Conservation (phyloP, 2,113 vertebrate species). For the Junco hyemalis region DNA sequence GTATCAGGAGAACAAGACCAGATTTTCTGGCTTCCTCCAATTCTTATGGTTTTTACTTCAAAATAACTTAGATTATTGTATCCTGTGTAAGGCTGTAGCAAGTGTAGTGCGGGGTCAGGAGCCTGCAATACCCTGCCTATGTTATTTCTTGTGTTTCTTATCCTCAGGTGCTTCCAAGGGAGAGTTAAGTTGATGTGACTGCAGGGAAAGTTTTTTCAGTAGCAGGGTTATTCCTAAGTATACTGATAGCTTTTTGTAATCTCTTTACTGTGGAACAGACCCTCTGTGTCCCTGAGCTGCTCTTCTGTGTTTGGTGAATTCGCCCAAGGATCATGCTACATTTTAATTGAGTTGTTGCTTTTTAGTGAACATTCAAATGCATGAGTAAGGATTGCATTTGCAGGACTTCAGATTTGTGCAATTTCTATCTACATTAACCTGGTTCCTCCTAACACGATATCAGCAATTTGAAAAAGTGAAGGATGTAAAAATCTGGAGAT, state of each 20-base stretch:
- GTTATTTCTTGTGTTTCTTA: neutral
- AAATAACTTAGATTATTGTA: neutral
- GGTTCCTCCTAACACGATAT: neutral
- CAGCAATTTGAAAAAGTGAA: neutral
- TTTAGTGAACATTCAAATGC: neutral
- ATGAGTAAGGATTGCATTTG: neutral
- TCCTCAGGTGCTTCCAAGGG: neutral
- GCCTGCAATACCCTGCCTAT: neutral
- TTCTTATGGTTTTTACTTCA: neutral
- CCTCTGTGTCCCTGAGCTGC: neutral
- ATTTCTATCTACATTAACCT: slow-evolving; percentile 25
- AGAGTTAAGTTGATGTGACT: neutral
- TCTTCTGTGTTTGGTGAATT: neutral
- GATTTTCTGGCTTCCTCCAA: neutral
- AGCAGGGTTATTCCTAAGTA: neutral
- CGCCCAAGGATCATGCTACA: neutral
- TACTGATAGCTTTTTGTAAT: neutral
- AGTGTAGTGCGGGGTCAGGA: neutral
- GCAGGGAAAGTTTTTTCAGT: neutral
- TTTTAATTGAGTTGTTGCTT: neutral
- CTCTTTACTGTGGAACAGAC: neutral
- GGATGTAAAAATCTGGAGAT: neutral
- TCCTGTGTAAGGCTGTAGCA: neutral
- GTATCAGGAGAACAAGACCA: neutral
- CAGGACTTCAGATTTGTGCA: slow-evolving; percentile 4